A percentile compares a stretch with the other conserved stretches of the same genome.
phyloP scores from a whole-genome alignment of 2,113 vertebrate species.

The Xiphorhynchus elegans region DNA sequence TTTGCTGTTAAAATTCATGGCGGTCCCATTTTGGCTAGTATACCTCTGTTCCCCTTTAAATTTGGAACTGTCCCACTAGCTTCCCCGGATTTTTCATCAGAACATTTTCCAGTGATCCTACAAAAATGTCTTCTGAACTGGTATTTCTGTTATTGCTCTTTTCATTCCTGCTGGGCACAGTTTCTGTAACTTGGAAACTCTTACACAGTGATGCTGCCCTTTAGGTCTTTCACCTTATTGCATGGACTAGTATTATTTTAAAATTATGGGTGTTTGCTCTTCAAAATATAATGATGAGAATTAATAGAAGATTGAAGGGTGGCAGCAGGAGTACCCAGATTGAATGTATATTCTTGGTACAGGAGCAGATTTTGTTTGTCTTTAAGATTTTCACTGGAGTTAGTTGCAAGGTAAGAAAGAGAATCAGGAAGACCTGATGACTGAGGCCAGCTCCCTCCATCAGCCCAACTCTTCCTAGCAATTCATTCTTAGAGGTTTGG shows the following conservation, averaged over 20 bases:
- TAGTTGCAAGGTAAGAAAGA: background rate
- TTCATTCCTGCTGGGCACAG: background rate
- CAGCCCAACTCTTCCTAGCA: background rate
- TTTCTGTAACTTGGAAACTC: background rate
- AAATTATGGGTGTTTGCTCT: background rate
- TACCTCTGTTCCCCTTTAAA: background rate
- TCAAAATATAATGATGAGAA: background rate
- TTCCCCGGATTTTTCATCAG: background rate
- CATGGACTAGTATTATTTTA: background rate
- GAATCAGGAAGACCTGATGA: background rate
- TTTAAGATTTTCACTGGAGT: background rate
- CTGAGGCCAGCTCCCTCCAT: background rate
- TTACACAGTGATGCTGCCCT: background rate
- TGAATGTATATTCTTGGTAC: background rate
- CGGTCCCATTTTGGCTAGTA: background rate
- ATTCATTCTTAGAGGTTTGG: background rate
- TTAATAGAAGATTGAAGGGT: background rate
- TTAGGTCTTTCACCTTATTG: background rate
- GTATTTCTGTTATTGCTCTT: background rate
- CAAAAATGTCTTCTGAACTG: background rate
- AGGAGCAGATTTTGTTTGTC: background rate
- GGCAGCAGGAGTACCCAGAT: background rate
- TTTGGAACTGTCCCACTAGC: background rate
- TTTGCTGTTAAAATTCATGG: background rate
- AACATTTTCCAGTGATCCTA: background rate